Base-by-base conservation (phyloP, 1,140 invertebrate species). In the Halyomorpha halys region DNA sequence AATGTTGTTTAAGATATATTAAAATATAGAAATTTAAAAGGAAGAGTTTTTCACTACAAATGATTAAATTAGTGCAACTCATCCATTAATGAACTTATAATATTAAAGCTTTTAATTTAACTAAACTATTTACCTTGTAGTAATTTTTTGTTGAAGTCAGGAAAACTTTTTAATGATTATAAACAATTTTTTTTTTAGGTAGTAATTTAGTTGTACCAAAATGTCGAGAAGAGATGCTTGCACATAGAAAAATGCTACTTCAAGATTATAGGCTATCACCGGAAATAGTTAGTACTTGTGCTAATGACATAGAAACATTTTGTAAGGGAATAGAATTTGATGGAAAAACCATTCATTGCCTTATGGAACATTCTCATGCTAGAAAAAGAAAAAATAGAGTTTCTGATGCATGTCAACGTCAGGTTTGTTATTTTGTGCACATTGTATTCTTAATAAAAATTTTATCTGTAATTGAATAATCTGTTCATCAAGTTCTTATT, bases 331-430 rank as follows among this genome's bases (percentile, higher is more conserved):
- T 90, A 60, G 87, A 91, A 74, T 74, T 83, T 62, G 87, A 86
- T 27, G 93, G 93, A 0, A 86, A 86, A 72, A 97, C 94, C 0
- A 86, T 99, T 67, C 95, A 98, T 75, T 99, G 96, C 74, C 76
- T 99, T 51, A 94, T 99, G 92, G 87, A 90, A 61, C 86, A 94
- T 76, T 88, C 91, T 4, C 81, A 84, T 68, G 66, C 75, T 16
- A 77, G 80, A 27, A 83, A 81, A 65, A 81, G 77, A 62, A 78
- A 77, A 68, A 79, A 80, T 44, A 78, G 83, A 69, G 81, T 91
- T 5, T 80, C 83, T 18, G 71, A 80, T 15, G 74, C 78, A 30
- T 93, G 90, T 71, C 81, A 84, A 73, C 80, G 83, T 69, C 82
- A 82, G 63, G 85, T 84, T 75, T 76, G 76, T 21, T 39, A 13